Conservation (phyloP, 2,113 vertebrate genomes). For the Pteropus alecto region DNA sequence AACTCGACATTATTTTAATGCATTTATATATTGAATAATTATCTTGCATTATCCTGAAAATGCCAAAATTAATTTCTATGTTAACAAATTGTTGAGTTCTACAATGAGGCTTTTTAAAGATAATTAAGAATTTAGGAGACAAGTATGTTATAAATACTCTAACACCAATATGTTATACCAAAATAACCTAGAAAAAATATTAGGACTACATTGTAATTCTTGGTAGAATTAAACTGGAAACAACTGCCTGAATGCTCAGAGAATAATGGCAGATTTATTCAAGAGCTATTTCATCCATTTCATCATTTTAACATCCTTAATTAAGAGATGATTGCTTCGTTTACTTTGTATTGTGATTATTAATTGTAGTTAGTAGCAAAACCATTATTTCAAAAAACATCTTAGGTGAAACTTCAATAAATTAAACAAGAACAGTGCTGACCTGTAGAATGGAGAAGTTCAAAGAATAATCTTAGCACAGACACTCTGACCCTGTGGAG, state of each 20-base stretch:
- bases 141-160: neutral
- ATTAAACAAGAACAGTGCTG: neutral
- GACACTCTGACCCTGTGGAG: accelerated
- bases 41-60: neutral
- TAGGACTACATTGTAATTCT: neutral
- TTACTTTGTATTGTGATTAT: neutral
- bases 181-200: constrained; percentile 5
- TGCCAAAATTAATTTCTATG: neutral
- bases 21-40: neutral
- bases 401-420: neutral
- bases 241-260: neutral
- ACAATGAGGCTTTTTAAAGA: neutral
- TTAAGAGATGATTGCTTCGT: neutral
- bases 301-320: neutral
- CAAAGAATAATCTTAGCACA: neutral
- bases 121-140: neutral
- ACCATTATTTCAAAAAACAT: neutral
- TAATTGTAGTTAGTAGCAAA: neutral
- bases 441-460: accelerated
- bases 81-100: neutral
- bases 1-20: neutral
- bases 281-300: neutral
- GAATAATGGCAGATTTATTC: neutral
- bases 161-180: neutral
- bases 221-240: neutral